These are phyloP conservation scores for Hypomesus transpacificus DNA, from an alignment of 2,113 vertebrate species.

Conservation along the genomic window DNA sequence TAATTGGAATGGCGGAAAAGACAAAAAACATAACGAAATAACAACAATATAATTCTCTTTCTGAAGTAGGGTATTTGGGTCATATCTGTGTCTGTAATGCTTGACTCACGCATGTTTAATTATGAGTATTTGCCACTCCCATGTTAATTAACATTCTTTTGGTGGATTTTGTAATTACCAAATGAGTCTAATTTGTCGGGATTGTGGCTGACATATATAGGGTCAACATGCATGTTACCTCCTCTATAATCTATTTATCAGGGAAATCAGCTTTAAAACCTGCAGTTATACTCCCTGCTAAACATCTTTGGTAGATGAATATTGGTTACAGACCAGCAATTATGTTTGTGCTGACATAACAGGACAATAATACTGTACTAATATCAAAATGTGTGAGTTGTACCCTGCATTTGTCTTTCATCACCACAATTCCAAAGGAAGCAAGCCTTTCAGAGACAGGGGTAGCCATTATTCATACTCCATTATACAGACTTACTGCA, in stretches of 20 bases:
- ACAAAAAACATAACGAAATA: slow-evolving; percentile 45
- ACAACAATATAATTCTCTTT: slow-evolving; percentile 55
- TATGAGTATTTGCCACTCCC: slow-evolving; percentile 50
- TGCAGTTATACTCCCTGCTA: slow-evolving; percentile 21
- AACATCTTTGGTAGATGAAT: slow-evolving; percentile 14
- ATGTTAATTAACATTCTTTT: slow-evolving; percentile 54
- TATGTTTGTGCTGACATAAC: background rate
- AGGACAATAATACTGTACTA: background rate
- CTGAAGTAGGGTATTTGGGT: slow-evolving; percentile 61
- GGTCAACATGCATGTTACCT: slow-evolving; percentile 18
- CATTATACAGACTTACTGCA: no score
- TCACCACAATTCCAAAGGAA: background rate
- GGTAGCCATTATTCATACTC: no score
- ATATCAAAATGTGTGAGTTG: background rate
- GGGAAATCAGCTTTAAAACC: slow-evolving; percentile 41
- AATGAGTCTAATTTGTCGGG: slow-evolving; percentile 40
- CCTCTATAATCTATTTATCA: slow-evolving; percentile 30
- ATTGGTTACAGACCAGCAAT: background rate
- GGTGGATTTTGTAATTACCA: slow-evolving; percentile 43
- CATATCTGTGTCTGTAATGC: slow-evolving; percentile 64
- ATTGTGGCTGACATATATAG: slow-evolving; percentile 31
- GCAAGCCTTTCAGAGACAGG: no score
- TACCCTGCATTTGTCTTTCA: slow-evolving; percentile 1
- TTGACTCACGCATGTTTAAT: slow-evolving; percentile 58
- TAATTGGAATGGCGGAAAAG: slow-evolving; percentile 60